Evolutionary conservation across 64 coral and sea anemone species (phyloP).

Genomic region (Montipora sp.): DNA sequence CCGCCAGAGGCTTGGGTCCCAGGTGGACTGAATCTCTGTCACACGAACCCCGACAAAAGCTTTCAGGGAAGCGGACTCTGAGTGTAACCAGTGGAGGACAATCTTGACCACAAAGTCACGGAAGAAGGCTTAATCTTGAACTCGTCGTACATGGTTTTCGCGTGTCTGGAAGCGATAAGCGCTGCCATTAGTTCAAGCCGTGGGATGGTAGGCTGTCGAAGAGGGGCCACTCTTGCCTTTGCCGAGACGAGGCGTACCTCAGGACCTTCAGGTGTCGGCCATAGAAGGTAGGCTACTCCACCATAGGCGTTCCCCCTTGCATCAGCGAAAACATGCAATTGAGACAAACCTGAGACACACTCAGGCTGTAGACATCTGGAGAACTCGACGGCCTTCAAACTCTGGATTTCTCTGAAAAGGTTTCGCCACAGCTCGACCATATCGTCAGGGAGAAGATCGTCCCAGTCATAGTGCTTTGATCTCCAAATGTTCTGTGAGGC

Average conservation of each 20-base stretch:
- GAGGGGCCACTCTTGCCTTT: slow-evolving; percentile 48
- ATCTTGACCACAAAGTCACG: slow-evolving; percentile 22
- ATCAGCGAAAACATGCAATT: neutral
- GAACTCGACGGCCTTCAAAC: neutral
- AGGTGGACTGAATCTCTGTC: slow-evolving; percentile 25
- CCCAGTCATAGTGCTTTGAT: slow-evolving; percentile 55
- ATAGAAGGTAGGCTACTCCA: slow-evolving; percentile 30
- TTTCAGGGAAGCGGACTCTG: slow-evolving; percentile 14
- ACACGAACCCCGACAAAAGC: slow-evolving; percentile 54
- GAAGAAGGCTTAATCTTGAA: slow-evolving; percentile 18
- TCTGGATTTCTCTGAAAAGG: slow-evolving; percentile 44
- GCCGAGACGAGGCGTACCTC: slow-evolving; percentile 8
- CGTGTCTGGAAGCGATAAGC: slow-evolving; percentile 18
- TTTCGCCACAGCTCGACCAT: slow-evolving; percentile 14
- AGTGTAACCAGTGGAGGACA: slow-evolving; percentile 8
- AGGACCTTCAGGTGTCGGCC: neutral
- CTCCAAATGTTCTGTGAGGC: slow-evolving; percentile 54
- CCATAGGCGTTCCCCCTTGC: neutral
- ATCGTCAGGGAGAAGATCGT: slow-evolving; percentile 41
- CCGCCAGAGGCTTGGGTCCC: slow-evolving; percentile 8
- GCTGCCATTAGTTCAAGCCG: slow-evolving; percentile 63
- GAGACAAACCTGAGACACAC: neutral
- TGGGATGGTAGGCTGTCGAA: slow-evolving; percentile 59
- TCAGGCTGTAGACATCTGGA: slow-evolving; percentile 42
- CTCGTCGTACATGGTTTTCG: slow-evolving; percentile 11